These are phyloP conservation scores for Listrodromus nycthemerus DNA, from an alignment of 2,888 invertebrate genomes.

Conservation along the genomic window DNA sequence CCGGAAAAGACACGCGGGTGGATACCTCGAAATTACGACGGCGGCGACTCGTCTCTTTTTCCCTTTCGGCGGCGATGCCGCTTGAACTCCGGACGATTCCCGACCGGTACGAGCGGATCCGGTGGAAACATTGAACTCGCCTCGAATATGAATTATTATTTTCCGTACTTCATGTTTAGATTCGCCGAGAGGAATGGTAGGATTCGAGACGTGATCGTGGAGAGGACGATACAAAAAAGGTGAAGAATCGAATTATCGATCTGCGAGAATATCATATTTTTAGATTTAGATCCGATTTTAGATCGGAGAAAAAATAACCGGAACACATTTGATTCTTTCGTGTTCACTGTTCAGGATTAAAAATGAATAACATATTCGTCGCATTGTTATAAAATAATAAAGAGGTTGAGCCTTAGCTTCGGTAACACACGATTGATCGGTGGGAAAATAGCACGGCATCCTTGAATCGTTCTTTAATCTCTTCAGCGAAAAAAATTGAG, in stretches of 20 bases:
- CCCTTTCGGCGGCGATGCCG: slow-evolving; percentile 35
- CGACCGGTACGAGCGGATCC: slow-evolving; percentile 21
- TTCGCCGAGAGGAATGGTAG: slow-evolving; percentile 26
- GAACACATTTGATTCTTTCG: too few relatives aligned
- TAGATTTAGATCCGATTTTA: too few relatives aligned
- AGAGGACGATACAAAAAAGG: not conserved
- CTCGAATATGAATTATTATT: slow-evolving; percentile 68
- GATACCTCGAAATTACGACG: slow-evolving; percentile 68
- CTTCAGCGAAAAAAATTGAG: not conserved
- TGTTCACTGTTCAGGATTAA: too few relatives aligned
- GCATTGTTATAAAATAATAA: too few relatives aligned
- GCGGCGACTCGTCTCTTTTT: slow-evolving; percentile 60
- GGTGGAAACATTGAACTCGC: slow-evolving; percentile 62
- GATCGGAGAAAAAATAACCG: too few relatives aligned
- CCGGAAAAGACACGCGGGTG: slow-evolving; percentile 67
- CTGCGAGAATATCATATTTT: too few relatives aligned
- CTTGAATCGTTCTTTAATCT: not conserved
- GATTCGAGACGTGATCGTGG: slow-evolving; percentile 29
- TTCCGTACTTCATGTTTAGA: slow-evolving; percentile 63
- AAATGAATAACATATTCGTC: too few relatives aligned
- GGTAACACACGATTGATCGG: too few relatives aligned
- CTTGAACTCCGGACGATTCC: slow-evolving; percentile 33
- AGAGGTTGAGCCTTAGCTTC: too few relatives aligned
- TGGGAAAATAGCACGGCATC: too few relatives aligned
- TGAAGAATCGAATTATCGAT: not conserved